phyloP scores from a whole-genome alignment of 2,797 vertebrate species.

The Rhodeus uyekii region DNA sequence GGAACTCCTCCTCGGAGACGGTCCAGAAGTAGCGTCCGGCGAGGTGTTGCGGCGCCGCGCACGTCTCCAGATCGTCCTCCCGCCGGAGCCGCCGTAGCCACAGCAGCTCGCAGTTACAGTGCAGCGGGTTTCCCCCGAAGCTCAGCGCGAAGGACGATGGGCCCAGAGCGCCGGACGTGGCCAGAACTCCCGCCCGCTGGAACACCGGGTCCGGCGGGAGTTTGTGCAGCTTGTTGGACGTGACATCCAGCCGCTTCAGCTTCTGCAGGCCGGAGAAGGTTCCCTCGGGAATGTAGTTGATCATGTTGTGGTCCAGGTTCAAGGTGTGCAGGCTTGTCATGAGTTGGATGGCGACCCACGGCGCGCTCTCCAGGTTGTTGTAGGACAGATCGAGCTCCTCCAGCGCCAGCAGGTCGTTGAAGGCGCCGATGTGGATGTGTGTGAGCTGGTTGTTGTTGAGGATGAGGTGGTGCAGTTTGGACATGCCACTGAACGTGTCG shows the following conservation, averaged over 20 bases:
- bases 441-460: constrained; percentile 98
- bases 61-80: constrained; percentile 96
- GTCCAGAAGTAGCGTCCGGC: constrained; percentile 98
- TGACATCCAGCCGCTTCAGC: constrained; percentile 96
- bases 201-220: constrained; percentile 96
- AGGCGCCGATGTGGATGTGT: constrained; percentile 91
- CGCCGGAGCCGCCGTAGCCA: constrained; percentile 91
- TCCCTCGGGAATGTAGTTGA: constrained; percentile 95
- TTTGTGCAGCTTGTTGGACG: constrained; percentile 98
- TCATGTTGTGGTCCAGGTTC: constrained; percentile 98
- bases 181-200: constrained; percentile 92
- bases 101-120: constrained; percentile 96
- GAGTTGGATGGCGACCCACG: constrained; percentile 96
- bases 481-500: constrained; percentile 97
- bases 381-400: constrained; percentile 97
- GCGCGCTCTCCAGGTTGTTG: constrained; percentile 95
- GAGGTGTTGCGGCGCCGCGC: constrained; percentile 90
- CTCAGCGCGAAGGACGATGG: constrained; percentile 89
- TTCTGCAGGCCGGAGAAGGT: constrained; percentile 97
- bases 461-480: constrained; percentile 97
- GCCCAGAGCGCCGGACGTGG: constrained; percentile 92
- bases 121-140: constrained; percentile 96
- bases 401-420: constrained; percentile 93
- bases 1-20: constrained; percentile 95
- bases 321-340: constrained; percentile 96